Evolutionary conservation across 2,113 vertebrate genomes (phyloP), one percentile per base, ranked within the genome.

Genomic region (Tretioscincus oriximinensis): DNA sequence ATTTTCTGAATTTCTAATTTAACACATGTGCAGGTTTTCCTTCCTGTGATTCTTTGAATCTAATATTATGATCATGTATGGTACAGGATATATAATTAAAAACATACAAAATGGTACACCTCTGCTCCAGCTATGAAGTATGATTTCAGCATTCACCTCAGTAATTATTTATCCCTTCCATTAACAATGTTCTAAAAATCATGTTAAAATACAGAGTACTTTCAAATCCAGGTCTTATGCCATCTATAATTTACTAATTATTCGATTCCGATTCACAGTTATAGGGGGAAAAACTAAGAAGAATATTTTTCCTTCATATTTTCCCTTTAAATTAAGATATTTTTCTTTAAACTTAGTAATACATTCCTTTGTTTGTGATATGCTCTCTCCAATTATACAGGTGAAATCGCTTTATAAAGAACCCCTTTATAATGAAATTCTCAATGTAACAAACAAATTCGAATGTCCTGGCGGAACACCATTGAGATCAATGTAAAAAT

Each of bases 231-330:
- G 86, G 84, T 78, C 83, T 82, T 90, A 81, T 85, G 49, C 73
- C 84, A 58, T 29, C 35, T 75, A 87, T 86, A 87, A 88, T 88
- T 82, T 89, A 91, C 88, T 63, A 86, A 84, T 86, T 82, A 87
- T 58, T 71, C 73, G 81, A 81, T 63, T 35, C 65, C 0, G 64
- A n/a, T 51, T 12, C 70, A 64, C 22, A 64, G 12, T 41, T 41
- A 41, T 5, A 41, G 35, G 5, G n/a, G 28, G 28, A 72, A 78
- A 31, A 80, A 85, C 28, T 67, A 2, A 58, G 77, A 24, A 66
- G 29, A 26, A 16, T 58, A 7, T 9, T 7, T 10, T 76, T 31
- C 1, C 11, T 73, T 75, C 82, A 65, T 83, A 87, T 71, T 65
- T 41, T 28, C 12, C 28, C 16, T 18, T 29, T 51, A 51, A 29